Percentiles rank a stretch among this genome's conserved stretches.
Conservation (phyloP, 53 echinoderm and acorn worm species). For the Astropecten irregularis region DNA sequence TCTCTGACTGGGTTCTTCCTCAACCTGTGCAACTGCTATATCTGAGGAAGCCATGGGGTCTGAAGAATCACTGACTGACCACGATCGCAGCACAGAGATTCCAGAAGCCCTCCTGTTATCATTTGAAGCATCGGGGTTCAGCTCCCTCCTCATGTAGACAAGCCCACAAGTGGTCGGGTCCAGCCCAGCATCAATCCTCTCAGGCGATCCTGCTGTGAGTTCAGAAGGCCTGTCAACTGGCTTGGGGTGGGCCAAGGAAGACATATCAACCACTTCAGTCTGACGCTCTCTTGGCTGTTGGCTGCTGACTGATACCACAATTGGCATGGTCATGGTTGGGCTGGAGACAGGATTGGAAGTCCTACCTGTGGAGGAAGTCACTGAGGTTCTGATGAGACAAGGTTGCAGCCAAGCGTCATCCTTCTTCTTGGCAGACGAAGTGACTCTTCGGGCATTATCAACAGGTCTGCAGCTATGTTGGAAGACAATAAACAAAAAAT, state of each 20-base stretch:
- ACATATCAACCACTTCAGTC: background rate
- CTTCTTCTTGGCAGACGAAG: background rate
- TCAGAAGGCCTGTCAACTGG: constrained; percentile 45
- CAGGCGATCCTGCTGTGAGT: constrained; percentile 47
- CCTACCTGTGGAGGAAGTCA: background rate
- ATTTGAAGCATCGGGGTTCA: constrained; percentile 9
- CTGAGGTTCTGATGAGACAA: background rate
- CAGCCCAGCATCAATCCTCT: constrained; percentile 10
- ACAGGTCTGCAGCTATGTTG: too few relatives aligned
- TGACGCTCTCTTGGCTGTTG: background rate
- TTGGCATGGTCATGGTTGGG: constrained; percentile 35
- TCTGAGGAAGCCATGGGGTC: background rate
- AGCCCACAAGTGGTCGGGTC: background rate
- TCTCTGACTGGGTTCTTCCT: background rate
- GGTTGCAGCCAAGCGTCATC: background rate
- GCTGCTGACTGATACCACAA: constrained; percentile 48
- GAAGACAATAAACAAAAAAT: too few relatives aligned
- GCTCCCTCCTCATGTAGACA: constrained; percentile 45
- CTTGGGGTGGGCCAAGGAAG: constrained; percentile 3
- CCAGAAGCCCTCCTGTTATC: background rate
- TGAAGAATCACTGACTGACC: constrained; percentile 43
- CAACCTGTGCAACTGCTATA: background rate
- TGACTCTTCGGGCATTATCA: too few relatives aligned
- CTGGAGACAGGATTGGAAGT: constrained; percentile 1
- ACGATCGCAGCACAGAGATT: background rate